phyloP scores from a whole-genome alignment of 1,140 invertebrate genomes.

The Oedothorax gibbosus region DNA sequence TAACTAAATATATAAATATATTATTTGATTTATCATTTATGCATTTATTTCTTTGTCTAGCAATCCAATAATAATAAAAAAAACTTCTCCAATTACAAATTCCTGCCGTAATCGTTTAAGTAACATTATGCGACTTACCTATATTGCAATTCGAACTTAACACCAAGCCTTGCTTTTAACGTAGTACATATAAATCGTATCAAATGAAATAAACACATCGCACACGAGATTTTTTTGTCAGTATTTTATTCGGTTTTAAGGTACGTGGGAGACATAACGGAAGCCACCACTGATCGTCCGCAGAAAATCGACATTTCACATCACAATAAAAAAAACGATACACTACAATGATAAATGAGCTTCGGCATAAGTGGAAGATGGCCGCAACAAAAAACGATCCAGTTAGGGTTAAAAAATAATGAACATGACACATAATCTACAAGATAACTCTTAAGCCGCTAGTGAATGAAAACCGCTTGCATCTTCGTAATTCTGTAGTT shows the following conservation, averaged over 20 bases:
- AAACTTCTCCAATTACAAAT: too few species aligned
- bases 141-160: too few species aligned
- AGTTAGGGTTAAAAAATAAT: neutral
- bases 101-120: too few species aligned
- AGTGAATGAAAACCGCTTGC: neutral
- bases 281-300: constrained; percentile 7
- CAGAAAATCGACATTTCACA: constrained; percentile 1
- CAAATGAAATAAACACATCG: constrained; percentile 7
- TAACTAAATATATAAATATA: too few species aligned
- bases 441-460: constrained; percentile 1
- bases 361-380: neutral
- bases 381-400: constrained; percentile 4
- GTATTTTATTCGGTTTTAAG: constrained; percentile 25
- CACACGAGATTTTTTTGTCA: constrained; percentile 14
- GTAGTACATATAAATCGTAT: neutral
- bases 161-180: too few species aligned
- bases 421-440: constrained; percentile 26
- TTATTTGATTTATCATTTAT: too few species aligned
- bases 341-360: constrained; percentile 2
- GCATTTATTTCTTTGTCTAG: too few species aligned
- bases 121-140: too few species aligned
- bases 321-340: constrained; percentile 17
- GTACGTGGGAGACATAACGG: constrained; percentile 16
- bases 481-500: neutral
- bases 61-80: too few species aligned